Evolutionary conservation across 2,797 vertebrate species (phyloP).

Genomic region (Spondyliosoma cantharus): DNA sequence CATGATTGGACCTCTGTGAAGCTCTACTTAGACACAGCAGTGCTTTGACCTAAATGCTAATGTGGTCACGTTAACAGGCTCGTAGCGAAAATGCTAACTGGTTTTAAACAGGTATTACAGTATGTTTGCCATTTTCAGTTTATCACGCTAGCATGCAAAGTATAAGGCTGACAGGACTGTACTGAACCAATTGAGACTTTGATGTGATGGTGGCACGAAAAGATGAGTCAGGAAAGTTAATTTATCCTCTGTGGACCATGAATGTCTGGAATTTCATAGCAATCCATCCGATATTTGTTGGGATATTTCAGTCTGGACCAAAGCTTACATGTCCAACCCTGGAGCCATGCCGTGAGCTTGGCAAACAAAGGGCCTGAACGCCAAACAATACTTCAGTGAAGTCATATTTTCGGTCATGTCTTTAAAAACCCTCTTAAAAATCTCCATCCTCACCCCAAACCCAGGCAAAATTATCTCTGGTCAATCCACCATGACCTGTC

Average conservation of each 20-base stretch:
- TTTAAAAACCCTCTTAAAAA: slow-evolving; percentile 75
- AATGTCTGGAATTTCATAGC: neutral
- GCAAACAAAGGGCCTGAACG: slow-evolving; percentile 42
- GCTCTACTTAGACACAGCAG: no score
- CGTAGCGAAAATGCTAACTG: no score
- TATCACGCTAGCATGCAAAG: no score
- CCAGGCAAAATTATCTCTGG: slow-evolving; percentile 46
- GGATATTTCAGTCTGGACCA: neutral
- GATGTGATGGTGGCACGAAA: neutral
- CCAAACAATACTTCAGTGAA: slow-evolving; percentile 23
- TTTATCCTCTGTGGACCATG: neutral
- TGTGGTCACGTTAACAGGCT: no score
- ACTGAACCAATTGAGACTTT: neutral
- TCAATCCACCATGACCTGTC: slow-evolving; percentile 40
- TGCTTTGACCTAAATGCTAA: no score
- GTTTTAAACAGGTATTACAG: no score
- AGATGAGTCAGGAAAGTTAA: neutral
- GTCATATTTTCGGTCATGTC: slow-evolving; percentile 56
- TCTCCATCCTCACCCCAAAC: slow-evolving; percentile 25
- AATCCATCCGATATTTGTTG: neutral
- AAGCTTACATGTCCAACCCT: neutral
- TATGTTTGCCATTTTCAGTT: no score
- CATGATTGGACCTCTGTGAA: no score
- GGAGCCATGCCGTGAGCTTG: slow-evolving; percentile 9
- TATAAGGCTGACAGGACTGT: no score